Evolutionary conservation across 2,888 invertebrate species (phyloP).

Genomic region (Pedicia rivosa): DNA sequence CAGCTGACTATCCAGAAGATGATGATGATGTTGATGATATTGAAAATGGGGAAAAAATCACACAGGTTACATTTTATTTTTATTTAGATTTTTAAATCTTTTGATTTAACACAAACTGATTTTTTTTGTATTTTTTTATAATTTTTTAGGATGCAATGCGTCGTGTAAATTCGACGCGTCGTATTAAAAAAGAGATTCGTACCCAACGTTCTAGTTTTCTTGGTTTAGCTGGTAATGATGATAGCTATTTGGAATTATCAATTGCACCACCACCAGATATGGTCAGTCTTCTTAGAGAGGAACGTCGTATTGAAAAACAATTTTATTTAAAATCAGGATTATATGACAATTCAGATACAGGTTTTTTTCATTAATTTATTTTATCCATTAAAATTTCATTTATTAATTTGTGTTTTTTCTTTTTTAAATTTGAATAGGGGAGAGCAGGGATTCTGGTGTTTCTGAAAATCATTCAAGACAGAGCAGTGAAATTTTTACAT

Average conservation of each 20-base stretch:
- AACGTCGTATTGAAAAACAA: constrained; percentile 60
- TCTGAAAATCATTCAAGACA: constrained; percentile 61
- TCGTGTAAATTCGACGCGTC: constrained; percentile 64
- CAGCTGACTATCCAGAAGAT: constrained; percentile 34
- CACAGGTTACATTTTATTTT: too few species aligned
- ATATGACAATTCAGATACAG: constrained; percentile 48
- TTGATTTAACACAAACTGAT: too few species aligned
- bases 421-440: constrained; percentile 34
- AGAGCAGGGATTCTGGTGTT: constrained; percentile 66
- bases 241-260: constrained; percentile 49
- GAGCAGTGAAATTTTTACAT: constrained; percentile 65
- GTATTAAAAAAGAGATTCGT: constrained; percentile 72
- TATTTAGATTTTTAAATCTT: too few species aligned
- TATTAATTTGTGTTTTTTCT: not conserved
- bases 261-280: constrained; percentile 63
- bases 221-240: constrained; percentile 55
- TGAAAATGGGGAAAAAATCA: constrained; percentile 8
- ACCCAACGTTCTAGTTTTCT: constrained; percentile 74
- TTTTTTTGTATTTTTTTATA: too few species aligned
- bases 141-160: constrained; percentile 48
- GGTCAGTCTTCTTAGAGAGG: constrained; percentile 62
- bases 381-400: constrained; percentile 2
- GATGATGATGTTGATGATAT: constrained; percentile 32
- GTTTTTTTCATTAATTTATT: constrained; percentile 16
- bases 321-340: constrained; percentile 55